These are phyloP conservation scores for Procambarus virginalis DNA, from an alignment of 1,140 invertebrate genomes.

Conservation along the genomic window DNA sequence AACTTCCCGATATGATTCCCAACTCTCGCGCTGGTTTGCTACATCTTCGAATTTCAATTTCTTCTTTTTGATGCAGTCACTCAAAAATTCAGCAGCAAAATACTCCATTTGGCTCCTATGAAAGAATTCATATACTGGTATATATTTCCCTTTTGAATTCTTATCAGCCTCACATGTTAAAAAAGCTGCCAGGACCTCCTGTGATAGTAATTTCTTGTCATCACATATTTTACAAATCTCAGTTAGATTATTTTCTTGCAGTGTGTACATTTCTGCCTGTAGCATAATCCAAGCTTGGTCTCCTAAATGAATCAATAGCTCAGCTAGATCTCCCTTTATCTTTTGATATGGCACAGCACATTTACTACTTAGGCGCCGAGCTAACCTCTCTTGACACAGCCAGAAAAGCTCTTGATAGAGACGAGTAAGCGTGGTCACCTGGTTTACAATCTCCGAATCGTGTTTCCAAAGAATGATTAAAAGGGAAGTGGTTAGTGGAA, in stretches of 20 bases:
- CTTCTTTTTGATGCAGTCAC: not conserved
- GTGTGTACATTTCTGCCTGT: not conserved
- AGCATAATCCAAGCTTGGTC: slow-evolving; percentile 20
- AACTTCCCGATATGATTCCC: not conserved
- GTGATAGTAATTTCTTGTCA: not conserved
- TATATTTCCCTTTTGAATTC: not conserved
- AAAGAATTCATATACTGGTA: not conserved
- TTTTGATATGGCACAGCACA: not conserved
- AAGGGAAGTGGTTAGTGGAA: slow-evolving; percentile 7
- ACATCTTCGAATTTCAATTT: not conserved
- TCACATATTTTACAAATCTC: not conserved
- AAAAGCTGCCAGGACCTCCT: slow-evolving; percentile 11
- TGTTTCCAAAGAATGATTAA: slow-evolving; percentile 26
- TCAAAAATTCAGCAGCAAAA: not conserved
- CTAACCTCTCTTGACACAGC: slow-evolving; percentile 1
- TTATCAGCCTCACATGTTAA: slow-evolving; percentile 2
- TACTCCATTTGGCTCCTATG: not conserved
- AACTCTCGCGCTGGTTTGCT: not conserved
- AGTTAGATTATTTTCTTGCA: not conserved
- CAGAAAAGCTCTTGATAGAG: slow-evolving; percentile 19
- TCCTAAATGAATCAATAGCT: not conserved
- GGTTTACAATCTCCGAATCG: not conserved
- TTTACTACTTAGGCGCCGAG: not conserved
- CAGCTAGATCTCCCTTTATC: not conserved
- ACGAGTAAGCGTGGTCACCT: not conserved